These are phyloP conservation scores for Bimastos eiseni DNA, from an alignment of 2,888 invertebrate genomes.

Conservation along the genomic window DNA sequence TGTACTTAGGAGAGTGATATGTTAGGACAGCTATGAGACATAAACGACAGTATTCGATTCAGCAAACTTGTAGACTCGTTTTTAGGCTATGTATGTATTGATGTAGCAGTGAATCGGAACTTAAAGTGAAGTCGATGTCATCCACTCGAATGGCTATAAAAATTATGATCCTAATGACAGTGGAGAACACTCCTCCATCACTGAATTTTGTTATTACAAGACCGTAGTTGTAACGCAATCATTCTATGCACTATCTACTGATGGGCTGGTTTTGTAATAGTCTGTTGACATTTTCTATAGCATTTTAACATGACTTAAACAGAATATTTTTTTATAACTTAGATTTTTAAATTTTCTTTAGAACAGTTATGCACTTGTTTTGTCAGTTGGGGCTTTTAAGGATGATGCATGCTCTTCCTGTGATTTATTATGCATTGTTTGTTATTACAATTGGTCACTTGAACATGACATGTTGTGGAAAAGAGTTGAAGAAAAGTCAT, in stretches of 20 bases:
- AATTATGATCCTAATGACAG: not conserved
- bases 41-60: no score
- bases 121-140: not conserved
- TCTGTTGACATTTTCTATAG: not conserved
- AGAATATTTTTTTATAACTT: not conserved
- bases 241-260: not conserved
- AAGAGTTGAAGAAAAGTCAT: not conserved
- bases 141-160: not conserved
- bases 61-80: no score
- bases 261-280: not conserved
- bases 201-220: not conserved
- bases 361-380: not conserved
- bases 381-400: no score
- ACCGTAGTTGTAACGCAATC: not conserved
- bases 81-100: not conserved
- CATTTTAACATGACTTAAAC: not conserved
- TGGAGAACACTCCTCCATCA: not conserved
- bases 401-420: not conserved
- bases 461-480: not conserved
- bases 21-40: no score
- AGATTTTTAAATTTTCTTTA: not conserved
- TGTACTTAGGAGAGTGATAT: no score
- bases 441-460: not conserved
- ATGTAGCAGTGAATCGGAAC: not conserved
- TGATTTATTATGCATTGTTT: not conserved